Evolutionary conservation across 1,140 invertebrate genomes (phyloP).

Genomic region (Drosophila paulistorum): DNA sequence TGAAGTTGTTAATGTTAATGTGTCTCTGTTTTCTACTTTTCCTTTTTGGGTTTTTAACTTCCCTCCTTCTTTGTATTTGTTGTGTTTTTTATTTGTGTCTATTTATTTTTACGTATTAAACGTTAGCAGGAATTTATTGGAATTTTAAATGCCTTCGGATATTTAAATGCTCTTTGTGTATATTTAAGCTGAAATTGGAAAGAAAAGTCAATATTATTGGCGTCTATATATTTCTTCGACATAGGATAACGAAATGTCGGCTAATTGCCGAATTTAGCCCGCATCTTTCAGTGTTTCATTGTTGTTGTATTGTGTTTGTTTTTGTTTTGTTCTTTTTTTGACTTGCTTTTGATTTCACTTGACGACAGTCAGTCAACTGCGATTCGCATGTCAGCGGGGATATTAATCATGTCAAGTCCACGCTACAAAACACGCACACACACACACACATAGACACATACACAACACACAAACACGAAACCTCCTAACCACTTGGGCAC

Average conservation of each 20-base stretch:
- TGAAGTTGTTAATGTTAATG: slow-evolving; percentile 68
- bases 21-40: slow-evolving; percentile 40
- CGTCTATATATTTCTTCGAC: not conserved
- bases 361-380: slow-evolving; percentile 73
- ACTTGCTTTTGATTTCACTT: slow-evolving; percentile 77
- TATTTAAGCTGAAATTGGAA: slow-evolving; percentile 6
- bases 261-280: not conserved
- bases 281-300: slow-evolving; percentile 19
- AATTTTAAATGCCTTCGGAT: slow-evolving; percentile 43
- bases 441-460: slow-evolving; percentile 24
- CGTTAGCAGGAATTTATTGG: slow-evolving; percentile 37
- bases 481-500: slow-evolving; percentile 22
- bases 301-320: slow-evolving; percentile 7
- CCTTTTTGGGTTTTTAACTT: slow-evolving; percentile 33
- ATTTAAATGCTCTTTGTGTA: slow-evolving; percentile 38
- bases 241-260: no score
- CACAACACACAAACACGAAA: slow-evolving; percentile 11
- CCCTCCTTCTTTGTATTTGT: slow-evolving; percentile 20
- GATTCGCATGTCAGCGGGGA: slow-evolving; percentile 72
- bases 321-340: slow-evolving; percentile 22
- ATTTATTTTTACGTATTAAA: slow-evolving; percentile 41
- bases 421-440: slow-evolving; percentile 50
- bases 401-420: slow-evolving; percentile 80
- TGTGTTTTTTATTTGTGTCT: slow-evolving; percentile 35
- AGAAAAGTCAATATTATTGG: not conserved